Evolutionary conservation across 2,113 vertebrate species (phyloP).

Genomic region (Limnothrissa miodon): DNA sequence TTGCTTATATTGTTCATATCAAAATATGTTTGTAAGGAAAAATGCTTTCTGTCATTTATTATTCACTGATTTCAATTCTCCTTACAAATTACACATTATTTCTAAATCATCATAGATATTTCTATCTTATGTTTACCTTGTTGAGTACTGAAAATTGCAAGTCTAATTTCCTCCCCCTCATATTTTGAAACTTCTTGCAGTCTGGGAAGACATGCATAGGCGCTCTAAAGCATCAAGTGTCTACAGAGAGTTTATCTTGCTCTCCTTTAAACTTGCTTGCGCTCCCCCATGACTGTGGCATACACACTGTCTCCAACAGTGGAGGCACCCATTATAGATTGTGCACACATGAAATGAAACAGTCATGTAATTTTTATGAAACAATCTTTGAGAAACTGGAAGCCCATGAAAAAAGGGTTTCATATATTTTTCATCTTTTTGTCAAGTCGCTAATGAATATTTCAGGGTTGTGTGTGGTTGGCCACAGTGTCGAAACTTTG

Average conservation of each 20-base stretch:
- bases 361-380: slow-evolving; percentile 75
- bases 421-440: slow-evolving; percentile 81
- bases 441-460: slow-evolving; percentile 76
- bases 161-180: background rate
- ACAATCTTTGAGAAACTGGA: slow-evolving; percentile 76
- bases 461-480: slow-evolving; percentile 64
- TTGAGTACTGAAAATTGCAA: background rate
- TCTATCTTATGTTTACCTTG: background rate
- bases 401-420: slow-evolving; percentile 71
- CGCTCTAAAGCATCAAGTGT: slow-evolving; percentile 17
- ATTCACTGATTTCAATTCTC: background rate
- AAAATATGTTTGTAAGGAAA: background rate
- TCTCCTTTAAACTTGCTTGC: slow-evolving; percentile 30
- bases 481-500: slow-evolving; percentile 71
- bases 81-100: background rate
- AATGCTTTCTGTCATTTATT: background rate
- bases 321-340: slow-evolving; percentile 61
- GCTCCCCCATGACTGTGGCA: slow-evolving; percentile 26
- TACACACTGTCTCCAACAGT: slow-evolving; percentile 29
- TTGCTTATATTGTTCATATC: background rate
- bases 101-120: background rate
- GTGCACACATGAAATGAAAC: slow-evolving; percentile 66
- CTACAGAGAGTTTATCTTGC: slow-evolving; percentile 33
- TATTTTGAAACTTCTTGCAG: slow-evolving; percentile 2
- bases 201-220: background rate